Conservation (phyloP, 2,113 vertebrate species). For the Lates calcarifer region DNA sequence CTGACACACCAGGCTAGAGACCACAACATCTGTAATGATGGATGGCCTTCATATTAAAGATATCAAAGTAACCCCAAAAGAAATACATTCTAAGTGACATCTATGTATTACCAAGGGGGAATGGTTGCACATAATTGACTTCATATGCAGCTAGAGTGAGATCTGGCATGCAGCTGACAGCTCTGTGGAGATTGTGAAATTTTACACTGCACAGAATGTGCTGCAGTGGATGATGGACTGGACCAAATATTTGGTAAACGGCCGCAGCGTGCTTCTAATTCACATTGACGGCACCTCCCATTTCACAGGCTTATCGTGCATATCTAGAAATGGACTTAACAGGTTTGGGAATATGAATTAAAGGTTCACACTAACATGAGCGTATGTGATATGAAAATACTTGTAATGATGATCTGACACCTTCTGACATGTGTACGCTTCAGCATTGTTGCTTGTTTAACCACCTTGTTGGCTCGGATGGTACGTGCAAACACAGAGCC, state of each 20-base stretch:
- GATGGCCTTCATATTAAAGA: slow-evolving; percentile 73
- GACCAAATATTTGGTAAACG: slow-evolving; percentile 31
- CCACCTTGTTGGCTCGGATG: slow-evolving; percentile 75
- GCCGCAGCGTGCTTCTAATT: slow-evolving; percentile 32
- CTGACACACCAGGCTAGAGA: slow-evolving; percentile 60
- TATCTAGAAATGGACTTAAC: neutral
- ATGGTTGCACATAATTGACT: slow-evolving; percentile 74
- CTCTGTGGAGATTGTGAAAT: slow-evolving; percentile 58
- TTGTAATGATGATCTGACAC: slow-evolving; percentile 54
- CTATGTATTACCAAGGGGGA: slow-evolving; percentile 63
- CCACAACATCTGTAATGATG: slow-evolving; percentile 70
- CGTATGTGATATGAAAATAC: neutral
- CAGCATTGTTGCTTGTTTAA: slow-evolving; percentile 73
- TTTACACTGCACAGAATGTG: slow-evolving; percentile 41
- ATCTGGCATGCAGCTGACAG: slow-evolving; percentile 75
- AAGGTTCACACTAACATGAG: neutral
- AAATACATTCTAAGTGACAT: slow-evolving; percentile 75
- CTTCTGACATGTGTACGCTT: slow-evolving; percentile 63
- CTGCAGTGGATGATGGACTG: slow-evolving; percentile 39
- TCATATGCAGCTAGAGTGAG: slow-evolving; percentile 64
- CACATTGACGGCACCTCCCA: slow-evolving; percentile 4
- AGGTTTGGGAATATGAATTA: neutral
- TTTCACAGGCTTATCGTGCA: slow-evolving; percentile 14
- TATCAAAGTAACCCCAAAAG: slow-evolving; percentile 67
- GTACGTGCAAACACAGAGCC: slow-evolving; percentile 65